Evolutionary conservation across 2,888 invertebrate genomes (phyloP).

Genomic region (Hirtodrosophila duncani): DNA sequence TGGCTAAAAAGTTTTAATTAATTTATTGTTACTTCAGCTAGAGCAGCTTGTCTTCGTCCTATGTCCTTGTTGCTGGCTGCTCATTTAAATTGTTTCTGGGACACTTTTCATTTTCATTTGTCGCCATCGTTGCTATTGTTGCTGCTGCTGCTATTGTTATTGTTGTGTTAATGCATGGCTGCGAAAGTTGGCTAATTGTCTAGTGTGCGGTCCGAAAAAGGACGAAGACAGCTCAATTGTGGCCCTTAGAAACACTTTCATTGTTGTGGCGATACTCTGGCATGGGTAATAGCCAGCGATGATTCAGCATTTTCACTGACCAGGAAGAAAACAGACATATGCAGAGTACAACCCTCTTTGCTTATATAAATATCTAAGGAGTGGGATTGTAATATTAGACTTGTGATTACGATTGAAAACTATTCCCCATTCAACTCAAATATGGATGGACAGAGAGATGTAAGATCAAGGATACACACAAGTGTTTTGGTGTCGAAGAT

Average conservation of each 20-base stretch:
- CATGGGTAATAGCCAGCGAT: slow-evolving; percentile 38
- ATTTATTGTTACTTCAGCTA: slow-evolving; percentile 69
- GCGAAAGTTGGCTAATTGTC: slow-evolving; percentile 67
- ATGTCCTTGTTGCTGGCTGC: slow-evolving; percentile 25
- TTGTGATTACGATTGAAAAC: too few species aligned
- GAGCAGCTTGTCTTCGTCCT: slow-evolving; percentile 41
- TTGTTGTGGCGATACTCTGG: not conserved
- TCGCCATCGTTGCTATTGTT: slow-evolving; percentile 15
- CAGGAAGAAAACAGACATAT: too few species aligned
- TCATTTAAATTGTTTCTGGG: slow-evolving; percentile 59
- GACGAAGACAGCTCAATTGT: slow-evolving; percentile 29
- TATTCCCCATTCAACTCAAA: too few species aligned
- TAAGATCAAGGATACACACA: too few species aligned
- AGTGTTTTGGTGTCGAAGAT: too few species aligned
- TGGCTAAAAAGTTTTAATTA: slow-evolving; percentile 73
- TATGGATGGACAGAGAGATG: too few species aligned
- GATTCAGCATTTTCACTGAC: slow-evolving; percentile 27
- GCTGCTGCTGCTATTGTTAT: slow-evolving; percentile 24
- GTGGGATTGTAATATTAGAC: too few species aligned
- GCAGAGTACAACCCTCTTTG: too few species aligned
- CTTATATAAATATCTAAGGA: too few species aligned
- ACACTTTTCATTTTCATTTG: slow-evolving; percentile 48
- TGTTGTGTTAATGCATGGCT: slow-evolving; percentile 64
- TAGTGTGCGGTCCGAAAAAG: slow-evolving; percentile 22
- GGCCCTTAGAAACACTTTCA: slow-evolving; percentile 15